Percentiles rank a stretch among this genome's conserved stretches.
phyloP scores from a whole-genome alignment of 2,888 invertebrate genomes.

The Thecocarcelia acutangulata region DNA sequence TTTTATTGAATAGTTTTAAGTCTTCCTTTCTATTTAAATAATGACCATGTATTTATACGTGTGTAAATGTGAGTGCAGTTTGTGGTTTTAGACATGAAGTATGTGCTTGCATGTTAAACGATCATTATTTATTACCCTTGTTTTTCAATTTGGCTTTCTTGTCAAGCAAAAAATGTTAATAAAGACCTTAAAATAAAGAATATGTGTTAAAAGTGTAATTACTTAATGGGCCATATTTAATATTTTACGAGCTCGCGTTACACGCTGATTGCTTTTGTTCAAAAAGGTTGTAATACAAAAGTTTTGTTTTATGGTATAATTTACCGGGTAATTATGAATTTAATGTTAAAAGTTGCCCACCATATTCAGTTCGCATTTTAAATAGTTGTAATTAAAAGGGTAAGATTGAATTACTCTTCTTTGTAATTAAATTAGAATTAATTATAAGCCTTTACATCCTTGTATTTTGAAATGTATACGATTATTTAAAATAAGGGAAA shows the following conservation, averaged over 20 bases:
- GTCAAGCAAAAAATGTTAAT: slow-evolving; percentile 6
- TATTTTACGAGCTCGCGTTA: slow-evolving; percentile 17
- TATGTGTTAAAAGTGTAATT: slow-evolving; percentile 48
- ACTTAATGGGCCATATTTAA: slow-evolving; percentile 40
- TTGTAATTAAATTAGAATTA: slow-evolving; percentile 19
- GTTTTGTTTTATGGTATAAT: slow-evolving; percentile 15
- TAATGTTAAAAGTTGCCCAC: slow-evolving; percentile 24
- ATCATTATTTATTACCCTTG: slow-evolving; percentile 35
- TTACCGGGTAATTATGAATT: slow-evolving; percentile 30
- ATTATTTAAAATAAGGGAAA: too few species aligned
- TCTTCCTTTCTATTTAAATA: too few species aligned
- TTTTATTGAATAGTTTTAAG: too few species aligned
- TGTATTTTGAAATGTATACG: too few species aligned
- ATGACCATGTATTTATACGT: neutral
- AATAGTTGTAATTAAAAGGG: slow-evolving; percentile 25
- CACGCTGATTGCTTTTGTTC: neutral
- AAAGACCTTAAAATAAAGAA: slow-evolving; percentile 20
- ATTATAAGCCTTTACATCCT: neutral
- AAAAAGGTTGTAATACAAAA: neutral
- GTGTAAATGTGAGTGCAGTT: neutral
- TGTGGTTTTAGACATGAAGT: neutral
- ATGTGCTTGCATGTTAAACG: slow-evolving; percentile 44
- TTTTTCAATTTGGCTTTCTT: neutral
- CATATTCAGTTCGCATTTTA: slow-evolving; percentile 30
- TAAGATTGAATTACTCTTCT: neutral